A percentile compares a stretch with the other conserved stretches of the same genome.
Conservation (phyloP, 2,797 vertebrate species). For the Pteropus rufus region DNA sequence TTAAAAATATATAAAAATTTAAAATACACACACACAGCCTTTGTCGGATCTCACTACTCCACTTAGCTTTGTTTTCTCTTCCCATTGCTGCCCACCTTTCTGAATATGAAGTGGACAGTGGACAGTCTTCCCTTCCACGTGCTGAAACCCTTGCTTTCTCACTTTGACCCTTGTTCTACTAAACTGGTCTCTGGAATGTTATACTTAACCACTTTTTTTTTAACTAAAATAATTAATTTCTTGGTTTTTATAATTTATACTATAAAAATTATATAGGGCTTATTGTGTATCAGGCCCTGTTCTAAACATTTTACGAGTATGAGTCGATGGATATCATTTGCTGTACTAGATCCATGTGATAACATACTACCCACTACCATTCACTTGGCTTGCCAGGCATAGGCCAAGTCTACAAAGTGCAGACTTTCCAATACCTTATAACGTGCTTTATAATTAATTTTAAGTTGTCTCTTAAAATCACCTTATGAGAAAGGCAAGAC, state of each 20-base stretch:
- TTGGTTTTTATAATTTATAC: neutral
- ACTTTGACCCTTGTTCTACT: neutral
- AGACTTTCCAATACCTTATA: neutral
- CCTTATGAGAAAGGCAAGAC: neutral
- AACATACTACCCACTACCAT: neutral
- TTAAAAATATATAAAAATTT: neutral
- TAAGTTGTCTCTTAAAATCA: constrained; percentile 20
- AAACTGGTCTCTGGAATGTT: neutral
- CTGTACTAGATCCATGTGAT: neutral
- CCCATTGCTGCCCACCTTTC: neutral
- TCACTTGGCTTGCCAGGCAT: neutral
- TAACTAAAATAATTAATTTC: neutral
- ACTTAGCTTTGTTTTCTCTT: neutral
- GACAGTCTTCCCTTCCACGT: neutral
- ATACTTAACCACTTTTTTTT: neutral
- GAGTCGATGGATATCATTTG: neutral
- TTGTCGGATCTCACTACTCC: neutral
- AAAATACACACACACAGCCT: neutral
- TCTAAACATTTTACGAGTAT: neutral
- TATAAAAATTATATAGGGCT: neutral
- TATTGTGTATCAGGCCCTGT: neutral
- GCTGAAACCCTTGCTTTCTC: neutral
- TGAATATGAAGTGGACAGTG: neutral
- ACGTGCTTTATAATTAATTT: constrained; percentile 30
- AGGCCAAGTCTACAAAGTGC: neutral